These are phyloP conservation scores for Strix aluco DNA, from an alignment of 2,113 vertebrate genomes.

Conservation along the genomic window DNA sequence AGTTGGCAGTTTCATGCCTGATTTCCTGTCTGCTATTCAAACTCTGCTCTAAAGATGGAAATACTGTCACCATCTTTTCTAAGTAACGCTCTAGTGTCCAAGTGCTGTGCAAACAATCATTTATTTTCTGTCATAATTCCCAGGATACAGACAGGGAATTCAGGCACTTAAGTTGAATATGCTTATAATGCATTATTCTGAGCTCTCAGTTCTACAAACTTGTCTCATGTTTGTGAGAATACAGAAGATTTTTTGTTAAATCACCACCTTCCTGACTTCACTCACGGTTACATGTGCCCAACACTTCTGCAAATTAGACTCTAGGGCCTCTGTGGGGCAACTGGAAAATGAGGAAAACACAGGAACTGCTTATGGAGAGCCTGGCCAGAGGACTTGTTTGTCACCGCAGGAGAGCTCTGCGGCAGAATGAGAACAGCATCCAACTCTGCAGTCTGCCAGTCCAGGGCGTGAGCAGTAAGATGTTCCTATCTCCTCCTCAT, in stretches of 20 bases:
- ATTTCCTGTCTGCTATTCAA: constrained; percentile 52
- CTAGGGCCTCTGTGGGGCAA: neutral
- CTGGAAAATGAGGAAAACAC: neutral
- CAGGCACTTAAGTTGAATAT: neutral
- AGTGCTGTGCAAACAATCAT: neutral
- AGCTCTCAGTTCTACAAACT: neutral
- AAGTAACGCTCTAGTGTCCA: neutral
- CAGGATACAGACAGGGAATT: neutral
- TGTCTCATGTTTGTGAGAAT: neutral
- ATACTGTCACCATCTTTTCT: constrained; percentile 1
- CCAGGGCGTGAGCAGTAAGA: neutral
- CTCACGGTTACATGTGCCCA: rapidly evolving
- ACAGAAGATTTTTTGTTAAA: neutral
- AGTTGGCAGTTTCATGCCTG: neutral
- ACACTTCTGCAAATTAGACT: neutral
- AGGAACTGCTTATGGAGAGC: neutral
- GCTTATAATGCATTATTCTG: neutral
- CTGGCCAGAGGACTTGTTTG: neutral
- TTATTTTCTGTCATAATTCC: neutral
- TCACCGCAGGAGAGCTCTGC: neutral
- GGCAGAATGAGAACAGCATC: neutral
- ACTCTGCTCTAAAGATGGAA: neutral
- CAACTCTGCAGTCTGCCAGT: neutral
- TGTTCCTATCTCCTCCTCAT: neutral
- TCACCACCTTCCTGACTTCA: neutral